Conservation (phyloP, 2,113 vertebrate species). For the Isurus oxyrinchus region DNA sequence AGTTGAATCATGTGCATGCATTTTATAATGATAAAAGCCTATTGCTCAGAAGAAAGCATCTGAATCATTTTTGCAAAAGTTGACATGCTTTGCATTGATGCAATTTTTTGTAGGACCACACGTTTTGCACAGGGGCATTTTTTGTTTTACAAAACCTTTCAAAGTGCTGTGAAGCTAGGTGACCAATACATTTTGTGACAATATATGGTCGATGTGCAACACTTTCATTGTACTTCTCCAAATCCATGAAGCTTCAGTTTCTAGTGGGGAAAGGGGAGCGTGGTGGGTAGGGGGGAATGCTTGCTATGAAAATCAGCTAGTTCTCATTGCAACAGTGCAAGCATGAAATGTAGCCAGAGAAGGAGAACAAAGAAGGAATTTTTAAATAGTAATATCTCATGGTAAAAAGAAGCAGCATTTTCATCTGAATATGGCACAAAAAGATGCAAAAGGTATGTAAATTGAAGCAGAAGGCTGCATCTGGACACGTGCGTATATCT, state of each 20-base stretch:
- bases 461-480: slow-evolving; percentile 70
- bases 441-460: slow-evolving; percentile 57
- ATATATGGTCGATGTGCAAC: not conserved
- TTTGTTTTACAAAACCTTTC: not conserved
- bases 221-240: not conserved
- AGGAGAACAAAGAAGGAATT: slow-evolving; percentile 1
- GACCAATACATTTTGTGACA: not conserved
- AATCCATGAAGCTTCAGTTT: not conserved
- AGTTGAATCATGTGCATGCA: not conserved
- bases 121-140: not conserved
- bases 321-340: not conserved
- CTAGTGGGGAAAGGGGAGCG: not conserved
- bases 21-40: no score
- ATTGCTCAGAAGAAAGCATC: not conserved
- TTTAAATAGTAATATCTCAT: not conserved
- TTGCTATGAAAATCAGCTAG: not conserved
- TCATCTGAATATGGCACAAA: not conserved
- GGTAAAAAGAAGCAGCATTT: not conserved
- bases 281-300: no score
- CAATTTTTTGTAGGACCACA: not conserved
- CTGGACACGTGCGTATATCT: slow-evolving; percentile 78
- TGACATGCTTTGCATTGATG: not conserved
- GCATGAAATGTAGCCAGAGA: not conserved
- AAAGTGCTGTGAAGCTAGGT: not conserved
- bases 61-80: not conserved